Evolutionary conservation across 2,888 invertebrate genomes (phyloP), one percentile per base, ranked within the genome.

Genomic region (Noctua pronuba): DNA sequence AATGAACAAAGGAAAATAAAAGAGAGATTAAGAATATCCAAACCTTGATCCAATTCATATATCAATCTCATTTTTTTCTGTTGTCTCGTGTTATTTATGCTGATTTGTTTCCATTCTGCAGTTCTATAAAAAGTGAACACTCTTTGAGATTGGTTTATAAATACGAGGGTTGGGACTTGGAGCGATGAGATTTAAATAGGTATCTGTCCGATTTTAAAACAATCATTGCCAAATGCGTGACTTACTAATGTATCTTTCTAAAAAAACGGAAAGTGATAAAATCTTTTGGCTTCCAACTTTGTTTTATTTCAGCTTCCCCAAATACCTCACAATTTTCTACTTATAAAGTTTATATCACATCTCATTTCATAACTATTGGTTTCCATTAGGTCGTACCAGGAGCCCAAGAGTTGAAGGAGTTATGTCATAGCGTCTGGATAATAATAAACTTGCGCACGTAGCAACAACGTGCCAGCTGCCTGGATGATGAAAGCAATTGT

Each of bases 401-500:
- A 60, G 73, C 38, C 8, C 38, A 69, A 21, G 41, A 46, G n/a
- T 55, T 66, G 16, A 46, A 46, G 44, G 35, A 79, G 64, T 70
- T 79, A 79, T 70, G 31, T 79, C 84, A 67, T n/a, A 46, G n/a
- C 58, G 49, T 83, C 24, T 67, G 44, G 67, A 52, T 64, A 4
- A 10, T 75, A 79, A 83, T 76, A 66, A 66, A 49, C 49, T 31
- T 49, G 35, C 31, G 64, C 55, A 31, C 55, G 28, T 82, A 76
- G 41, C 77, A 77, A 83, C 58, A 49, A 18, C 46, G 46, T 28
- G 78, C n/a, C 21, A n/a, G n/a, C n/a, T 44, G 31, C 2, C 35
- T 49, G 11, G 64, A 83, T 24, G 55, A 49, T 24, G 64, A 49
- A 83, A 65, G 38, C 49, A 44, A 44, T 60, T 35, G 41, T 24